A percentile compares a stretch with the other conserved stretches of the same genome.
Evolutionary conservation across 2,888 invertebrate species (phyloP).

Genomic region (Amphipyra tragopoginis): DNA sequence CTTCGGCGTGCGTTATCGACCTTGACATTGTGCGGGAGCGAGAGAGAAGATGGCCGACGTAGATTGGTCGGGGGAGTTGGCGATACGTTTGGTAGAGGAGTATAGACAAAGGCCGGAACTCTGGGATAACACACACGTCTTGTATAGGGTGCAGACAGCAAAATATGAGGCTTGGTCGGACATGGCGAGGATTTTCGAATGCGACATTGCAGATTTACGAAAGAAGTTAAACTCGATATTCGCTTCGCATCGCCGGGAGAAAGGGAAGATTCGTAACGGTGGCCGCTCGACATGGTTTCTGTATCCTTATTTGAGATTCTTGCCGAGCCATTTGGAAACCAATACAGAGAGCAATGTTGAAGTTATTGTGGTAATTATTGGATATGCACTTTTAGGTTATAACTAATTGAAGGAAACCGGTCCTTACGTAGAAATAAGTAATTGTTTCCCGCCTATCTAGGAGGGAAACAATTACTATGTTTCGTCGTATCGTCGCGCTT

Average conservation of each 20-base stretch:
- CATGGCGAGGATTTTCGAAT: slow-evolving; percentile 74
- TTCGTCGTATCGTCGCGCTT: too few relatives aligned
- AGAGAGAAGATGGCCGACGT: slow-evolving; percentile 66
- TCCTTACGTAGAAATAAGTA: too few relatives aligned
- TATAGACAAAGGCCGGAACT: slow-evolving; percentile 73
- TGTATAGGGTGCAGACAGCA: slow-evolving; percentile 73
- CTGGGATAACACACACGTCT: slow-evolving; percentile 75
- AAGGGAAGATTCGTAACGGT: slow-evolving; percentile 75
- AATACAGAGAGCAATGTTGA: slow-evolving; percentile 10
- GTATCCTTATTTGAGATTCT: slow-evolving; percentile 76
- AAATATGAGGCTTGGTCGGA: slow-evolving; percentile 80
- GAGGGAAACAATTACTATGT: too few relatives aligned
- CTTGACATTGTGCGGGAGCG: slow-evolving; percentile 52
- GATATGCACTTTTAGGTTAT: not conserved
- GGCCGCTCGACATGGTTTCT: slow-evolving; percentile 79
- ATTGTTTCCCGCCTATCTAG: too few relatives aligned
- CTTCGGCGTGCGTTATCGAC: slow-evolving; percentile 32
- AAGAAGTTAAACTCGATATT: slow-evolving; percentile 84
- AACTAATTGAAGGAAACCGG: not conserved
- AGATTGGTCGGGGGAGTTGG: slow-evolving; percentile 78
- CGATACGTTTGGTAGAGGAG: slow-evolving; percentile 73
- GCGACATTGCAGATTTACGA: slow-evolving; percentile 77
- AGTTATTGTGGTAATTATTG: slow-evolving; percentile 25
- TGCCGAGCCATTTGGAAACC: slow-evolving; percentile 73
- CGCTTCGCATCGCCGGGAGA: slow-evolving; percentile 83